Evolutionary conservation across 1,140 invertebrate genomes (phyloP), one percentile per base, ranked within the genome.

Genomic region (Bombus soroeensis): DNA sequence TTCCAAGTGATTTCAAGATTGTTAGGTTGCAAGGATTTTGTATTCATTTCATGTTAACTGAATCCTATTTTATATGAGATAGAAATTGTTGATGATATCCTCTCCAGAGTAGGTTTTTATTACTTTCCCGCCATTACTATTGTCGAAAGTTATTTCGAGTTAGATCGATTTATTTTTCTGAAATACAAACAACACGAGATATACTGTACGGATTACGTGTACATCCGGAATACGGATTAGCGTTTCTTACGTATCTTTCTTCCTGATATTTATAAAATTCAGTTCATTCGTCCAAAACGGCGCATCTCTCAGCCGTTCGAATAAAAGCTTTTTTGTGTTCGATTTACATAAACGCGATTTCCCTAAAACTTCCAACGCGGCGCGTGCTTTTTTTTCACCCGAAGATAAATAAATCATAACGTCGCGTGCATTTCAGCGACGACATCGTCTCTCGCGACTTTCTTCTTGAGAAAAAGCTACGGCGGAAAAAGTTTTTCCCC

Each of bases 261-360:
- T n/a, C 0, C 32, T n/a, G 25, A 34, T n/a, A 37, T 10, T 10
- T 66, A 39, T 9, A 37, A 47, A 28, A 75, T 75, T 66, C 41
- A 28, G 28, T 53, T 53, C 47, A 53, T 39, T 18, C 47, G 15
- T 66, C 2, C 25, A 37, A 18, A 64, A 43, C 15, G n/a, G 9
- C 0, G 28, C 81, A 32, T 28, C 8, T 43, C 34, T 18, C 25
- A 25, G 22, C 39, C 73, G 43, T 76, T 76, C 64, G 72, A 83
- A 53, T 83, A 77, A 78, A 83, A 83, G 81, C 81, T 70, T 83
- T 78, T 41, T 70, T 77, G 62, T 83, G 81, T 83, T 78, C 47
- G 74, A 83, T 78, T 83, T 83, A 4, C 74, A 83, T 78, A 77
- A 57, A 57, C 4, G 74, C 32, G 41, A 32, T 66, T 77, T n/a